These are phyloP conservation scores for Rhamnusium bicolor DNA, from an alignment of 2,888 invertebrate species.

Conservation along the genomic window DNA sequence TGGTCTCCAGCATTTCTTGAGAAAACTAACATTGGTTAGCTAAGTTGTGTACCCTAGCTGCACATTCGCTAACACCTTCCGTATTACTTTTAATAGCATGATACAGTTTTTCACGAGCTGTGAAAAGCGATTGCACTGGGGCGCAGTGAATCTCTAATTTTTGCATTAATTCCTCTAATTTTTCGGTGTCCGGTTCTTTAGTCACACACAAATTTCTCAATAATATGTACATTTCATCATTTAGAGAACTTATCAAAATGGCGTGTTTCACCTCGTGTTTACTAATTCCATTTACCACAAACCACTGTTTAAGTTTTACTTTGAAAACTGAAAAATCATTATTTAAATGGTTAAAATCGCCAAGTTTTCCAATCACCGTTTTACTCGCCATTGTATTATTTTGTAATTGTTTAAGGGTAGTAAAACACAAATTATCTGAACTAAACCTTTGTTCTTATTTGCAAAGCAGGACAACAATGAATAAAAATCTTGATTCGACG, in stretches of 20 bases:
- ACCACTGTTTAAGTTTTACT: constrained; percentile 12
- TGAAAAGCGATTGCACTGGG: background rate
- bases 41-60: background rate
- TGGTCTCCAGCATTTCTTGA: background rate
- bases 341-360: background rate
- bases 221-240: constrained; percentile 21
- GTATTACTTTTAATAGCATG: background rate
- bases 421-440: too few species aligned
- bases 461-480: too few species aligned
- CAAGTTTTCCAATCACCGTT: background rate
- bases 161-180: background rate
- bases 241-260: constrained; percentile 16
- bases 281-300: constrained; percentile 7
- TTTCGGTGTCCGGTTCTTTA: constrained; percentile 5
- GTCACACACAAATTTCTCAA: constrained; percentile 23
- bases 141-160: background rate
- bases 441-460: too few species aligned
- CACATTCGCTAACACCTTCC: background rate
- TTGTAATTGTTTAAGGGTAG: too few species aligned
- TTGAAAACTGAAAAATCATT: constrained; percentile 17
- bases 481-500: too few species aligned
- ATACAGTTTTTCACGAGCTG: constrained; percentile 4
- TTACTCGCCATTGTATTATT: background rate
- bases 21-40: background rate
- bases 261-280: constrained; percentile 1